Percentiles rank a stretch among this genome's conserved stretches.
Conservation (phyloP, 2,888 invertebrate species). For the Platycheirus albimanus region DNA sequence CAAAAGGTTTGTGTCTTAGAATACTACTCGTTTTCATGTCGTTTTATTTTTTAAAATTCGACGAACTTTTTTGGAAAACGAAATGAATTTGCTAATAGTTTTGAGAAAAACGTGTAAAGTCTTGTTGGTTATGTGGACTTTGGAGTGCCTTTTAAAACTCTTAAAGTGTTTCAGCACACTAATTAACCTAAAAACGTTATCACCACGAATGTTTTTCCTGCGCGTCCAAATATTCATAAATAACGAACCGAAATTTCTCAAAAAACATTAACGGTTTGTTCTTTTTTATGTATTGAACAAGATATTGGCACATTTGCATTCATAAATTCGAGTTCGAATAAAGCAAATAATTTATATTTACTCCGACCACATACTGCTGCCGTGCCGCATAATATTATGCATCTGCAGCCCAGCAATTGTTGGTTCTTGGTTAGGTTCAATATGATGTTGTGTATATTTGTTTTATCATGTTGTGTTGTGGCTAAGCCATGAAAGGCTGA, state of each 20-base stretch:
- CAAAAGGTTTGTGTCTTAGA: no score
- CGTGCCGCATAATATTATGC: conserved; percentile 36
- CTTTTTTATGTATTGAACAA: neutral
- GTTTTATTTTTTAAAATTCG: no score
- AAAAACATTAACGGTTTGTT: neutral
- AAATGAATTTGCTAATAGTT: no score
- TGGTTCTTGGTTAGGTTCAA: conserved; percentile 15
- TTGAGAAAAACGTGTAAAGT: no score
- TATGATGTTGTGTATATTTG: conserved; percentile 30
- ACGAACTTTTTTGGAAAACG: no score
- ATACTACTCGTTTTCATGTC: no score
- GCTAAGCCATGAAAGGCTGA: conserved; percentile 20
- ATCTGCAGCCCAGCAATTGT: conserved; percentile 48
- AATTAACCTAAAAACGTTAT: conserved; percentile 22
- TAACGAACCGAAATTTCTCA: conserved; percentile 5
- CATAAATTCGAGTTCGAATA: conserved; percentile 54
- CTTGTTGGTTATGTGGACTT: no score
- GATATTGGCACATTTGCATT: conserved; percentile 21
- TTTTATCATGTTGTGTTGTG: conserved; percentile 28
- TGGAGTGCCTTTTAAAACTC: no score
- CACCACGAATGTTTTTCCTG: conserved; percentile 8
- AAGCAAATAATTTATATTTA: conserved; percentile 70
- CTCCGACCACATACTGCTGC: conserved; percentile 28
- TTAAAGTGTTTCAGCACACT: no score
- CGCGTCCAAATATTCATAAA: neutral